Evolutionary conservation across 2,113 vertebrate genomes (phyloP), one percentile per base, ranked within the genome.

Genomic region (Menura novaehollandiae): DNA sequence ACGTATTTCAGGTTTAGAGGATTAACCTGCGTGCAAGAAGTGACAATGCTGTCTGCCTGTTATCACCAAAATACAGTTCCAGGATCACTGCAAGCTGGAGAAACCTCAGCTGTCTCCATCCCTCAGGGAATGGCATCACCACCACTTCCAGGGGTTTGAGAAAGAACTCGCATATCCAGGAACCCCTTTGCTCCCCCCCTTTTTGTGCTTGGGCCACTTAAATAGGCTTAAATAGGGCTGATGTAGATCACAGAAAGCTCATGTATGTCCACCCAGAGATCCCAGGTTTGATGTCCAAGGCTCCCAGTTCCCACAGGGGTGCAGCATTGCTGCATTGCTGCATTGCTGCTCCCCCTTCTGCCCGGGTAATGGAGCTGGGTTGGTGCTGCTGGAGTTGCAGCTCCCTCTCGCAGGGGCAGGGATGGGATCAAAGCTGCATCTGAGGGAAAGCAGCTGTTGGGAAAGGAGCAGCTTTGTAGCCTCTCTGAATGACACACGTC

Each of bases 231-330:
- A 43, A 9, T 0, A 6, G 56, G 47, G 74, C 46, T 37, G 52
- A 7, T 35, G 53, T 1, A 8, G 62, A 0, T 22, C 1, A 0
- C 47, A 13, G 47, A 12, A 6, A 39, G 37, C 69, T 33, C 3
- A 0, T 0, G 10, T 1, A 0, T 5, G 3, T 9, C 24, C 68
- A 2, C 14, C 8, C 59, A 2, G 58, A n/a, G 49, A 4, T 46
- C 2, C 39, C 76, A 4, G 32, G 43, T 20, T 27, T 15, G 88
- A 0, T 33, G 77, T 59, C 73, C 69, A 7, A 46, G 67, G 76
- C 72, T 80, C 22, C 7, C 41, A 1, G 67, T 1, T 79, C 89
- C 94, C 92, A 77, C 95, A 84, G 91, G 92, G 93, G 91, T 28
- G 91, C 91, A 92, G 88, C 79, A 86, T 83, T 92, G 91, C 86